These are phyloP conservation scores for Montipora capitata DNA, from an alignment of 92 coral and sea anemone species.

Conservation along the genomic window DNA sequence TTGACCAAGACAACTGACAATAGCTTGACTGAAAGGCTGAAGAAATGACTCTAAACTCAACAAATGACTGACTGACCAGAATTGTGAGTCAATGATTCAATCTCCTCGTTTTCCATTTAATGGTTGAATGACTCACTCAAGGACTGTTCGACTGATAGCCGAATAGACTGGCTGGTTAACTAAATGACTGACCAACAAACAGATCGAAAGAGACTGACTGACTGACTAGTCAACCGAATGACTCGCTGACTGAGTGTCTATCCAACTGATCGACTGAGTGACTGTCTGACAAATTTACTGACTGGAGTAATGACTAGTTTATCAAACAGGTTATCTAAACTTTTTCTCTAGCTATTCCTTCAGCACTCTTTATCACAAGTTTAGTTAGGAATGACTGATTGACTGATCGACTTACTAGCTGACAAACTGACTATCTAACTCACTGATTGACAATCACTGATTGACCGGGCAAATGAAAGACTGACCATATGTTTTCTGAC, in stretches of 20 bases:
- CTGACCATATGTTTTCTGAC: neutral
- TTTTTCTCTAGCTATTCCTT: too few relatives aligned
- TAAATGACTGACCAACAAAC: constrained; percentile 14
- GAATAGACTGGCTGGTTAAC: neutral
- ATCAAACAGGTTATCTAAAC: too few relatives aligned
- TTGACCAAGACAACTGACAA: too few relatives aligned
- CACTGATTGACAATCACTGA: neutral
- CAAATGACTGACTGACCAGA: too few relatives aligned
- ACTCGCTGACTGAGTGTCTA: constrained; percentile 2
- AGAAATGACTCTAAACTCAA: too few relatives aligned
- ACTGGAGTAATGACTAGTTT: too few relatives aligned
- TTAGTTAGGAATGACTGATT: neutral
- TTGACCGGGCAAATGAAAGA: neutral
- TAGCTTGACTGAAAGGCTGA: too few relatives aligned
- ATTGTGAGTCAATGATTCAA: too few relatives aligned
- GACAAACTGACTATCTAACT: too few relatives aligned
- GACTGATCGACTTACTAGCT: constrained; percentile 5
- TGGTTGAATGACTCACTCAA: constrained; percentile 1
- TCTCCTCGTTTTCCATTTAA: too few relatives aligned
- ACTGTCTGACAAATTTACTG: neutral
- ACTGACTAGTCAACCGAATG: neutral
- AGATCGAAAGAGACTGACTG: neutral
- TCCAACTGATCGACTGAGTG: neutral
- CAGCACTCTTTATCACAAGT: too few relatives aligned
- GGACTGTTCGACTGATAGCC: neutral